Evolutionary conservation across 1,140 invertebrate species (phyloP).

Genomic region (Drosophila pectinifera): DNA sequence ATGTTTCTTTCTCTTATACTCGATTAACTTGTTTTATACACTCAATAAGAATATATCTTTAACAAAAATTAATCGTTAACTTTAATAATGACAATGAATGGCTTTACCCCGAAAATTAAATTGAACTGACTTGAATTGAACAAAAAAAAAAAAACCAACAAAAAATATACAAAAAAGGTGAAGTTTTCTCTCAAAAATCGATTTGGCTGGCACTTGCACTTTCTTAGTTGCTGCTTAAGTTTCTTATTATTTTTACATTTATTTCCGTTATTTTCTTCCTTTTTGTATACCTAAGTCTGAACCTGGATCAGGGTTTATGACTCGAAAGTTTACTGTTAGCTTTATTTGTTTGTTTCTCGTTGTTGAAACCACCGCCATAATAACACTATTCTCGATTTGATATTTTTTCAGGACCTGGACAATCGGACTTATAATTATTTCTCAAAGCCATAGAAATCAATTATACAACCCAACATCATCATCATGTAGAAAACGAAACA

Average conservation of each 20-base stretch:
- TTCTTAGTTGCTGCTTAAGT: constrained; percentile 56
- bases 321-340: constrained; percentile 62
- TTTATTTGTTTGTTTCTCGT: constrained; percentile 42
- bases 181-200: constrained; percentile 82
- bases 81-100: constrained; percentile 76
- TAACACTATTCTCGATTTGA: constrained; percentile 43
- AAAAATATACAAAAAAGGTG: constrained; percentile 68
- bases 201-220: constrained; percentile 55
- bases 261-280: constrained; percentile 36
- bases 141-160: constrained; percentile 32
- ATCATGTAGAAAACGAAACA: constrained; percentile 37
- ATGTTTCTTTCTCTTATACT: constrained; percentile 74
- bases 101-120: constrained; percentile 60
- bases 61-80: constrained; percentile 79
- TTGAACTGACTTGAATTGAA: constrained; percentile 55
- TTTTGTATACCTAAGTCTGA: constrained; percentile 37
- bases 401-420: constrained; percentile 84
- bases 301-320: constrained; percentile 22
- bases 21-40: constrained; percentile 76
- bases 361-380: constrained; percentile 8
- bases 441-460: constrained; percentile 84
- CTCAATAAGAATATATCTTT: constrained; percentile 73
- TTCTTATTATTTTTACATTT: constrained; percentile 35
- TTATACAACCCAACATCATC: constrained; percentile 71
- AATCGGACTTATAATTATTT: constrained; percentile 85